A percentile compares a stretch with the other conserved stretches of the same genome.
These are phyloP conservation scores for Tromatobia lineatoria DNA, from an alignment of 2,888 invertebrate genomes.

Conservation along the genomic window DNA sequence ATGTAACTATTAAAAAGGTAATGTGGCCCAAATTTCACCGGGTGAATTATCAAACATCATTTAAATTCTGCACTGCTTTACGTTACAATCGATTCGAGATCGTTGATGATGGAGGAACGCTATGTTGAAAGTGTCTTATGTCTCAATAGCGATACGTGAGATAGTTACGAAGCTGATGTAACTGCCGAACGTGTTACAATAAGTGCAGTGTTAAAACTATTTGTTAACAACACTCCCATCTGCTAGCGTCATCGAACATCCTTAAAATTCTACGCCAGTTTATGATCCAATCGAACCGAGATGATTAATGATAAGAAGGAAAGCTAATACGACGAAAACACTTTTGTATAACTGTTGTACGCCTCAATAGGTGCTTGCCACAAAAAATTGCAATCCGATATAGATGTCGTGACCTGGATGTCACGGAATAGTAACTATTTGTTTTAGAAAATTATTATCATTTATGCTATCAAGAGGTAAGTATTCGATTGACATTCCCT, in stretches of 20 bases:
- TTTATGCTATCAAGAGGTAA: no score
- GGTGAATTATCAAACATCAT: background rate
- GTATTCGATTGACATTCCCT: no score
- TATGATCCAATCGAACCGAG: background rate
- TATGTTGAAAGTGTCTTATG: slow-evolving; percentile 2
- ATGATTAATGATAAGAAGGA: background rate
- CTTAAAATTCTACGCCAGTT: background rate
- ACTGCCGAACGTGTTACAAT: background rate
- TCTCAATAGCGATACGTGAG: slow-evolving; percentile 2
- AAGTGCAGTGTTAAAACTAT: background rate
- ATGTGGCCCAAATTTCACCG: background rate
- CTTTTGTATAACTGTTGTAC: background rate
- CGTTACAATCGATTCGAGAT: background rate
- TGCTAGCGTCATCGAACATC: background rate
- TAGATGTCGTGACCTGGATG: background rate
- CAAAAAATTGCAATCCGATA: background rate
- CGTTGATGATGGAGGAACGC: background rate
- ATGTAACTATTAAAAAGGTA: no score
- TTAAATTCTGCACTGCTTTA: background rate
- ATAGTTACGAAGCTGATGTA: background rate
- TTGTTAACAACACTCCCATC: background rate
- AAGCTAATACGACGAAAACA: background rate
- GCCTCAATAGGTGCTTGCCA: background rate
- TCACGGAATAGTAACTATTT: background rate
- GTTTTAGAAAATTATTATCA: no score